Evolutionary conservation across 2,888 invertebrate species (phyloP).

Genomic region (Yponomeuta malinellus): DNA sequence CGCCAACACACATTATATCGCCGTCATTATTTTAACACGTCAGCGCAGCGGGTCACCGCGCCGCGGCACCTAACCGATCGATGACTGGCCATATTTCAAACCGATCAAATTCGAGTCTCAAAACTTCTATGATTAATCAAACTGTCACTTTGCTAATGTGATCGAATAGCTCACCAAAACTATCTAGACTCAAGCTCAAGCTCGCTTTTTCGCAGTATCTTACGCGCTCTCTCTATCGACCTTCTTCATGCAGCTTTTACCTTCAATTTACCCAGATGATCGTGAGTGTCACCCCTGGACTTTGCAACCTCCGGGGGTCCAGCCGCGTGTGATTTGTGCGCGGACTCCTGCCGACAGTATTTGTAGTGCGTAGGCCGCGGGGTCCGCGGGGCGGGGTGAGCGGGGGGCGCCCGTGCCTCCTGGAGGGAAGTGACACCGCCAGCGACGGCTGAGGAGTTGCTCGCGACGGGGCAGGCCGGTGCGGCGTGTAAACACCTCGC

Average conservation of each 20-base stretch:
- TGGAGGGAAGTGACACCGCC: neutral
- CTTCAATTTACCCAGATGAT: neutral
- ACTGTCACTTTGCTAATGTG: neutral
- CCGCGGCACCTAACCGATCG: neutral
- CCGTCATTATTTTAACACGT: slow-evolving; percentile 17
- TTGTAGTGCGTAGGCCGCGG: slow-evolving; percentile 56
- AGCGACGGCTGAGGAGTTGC: neutral
- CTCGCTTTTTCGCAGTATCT: neutral
- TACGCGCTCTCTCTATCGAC: neutral
- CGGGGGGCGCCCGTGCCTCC: neutral
- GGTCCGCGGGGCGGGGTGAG: slow-evolving; percentile 20
- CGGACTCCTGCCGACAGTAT: slow-evolving; percentile 67
- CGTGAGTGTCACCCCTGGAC: neutral
- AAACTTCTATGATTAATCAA: slow-evolving; percentile 2
- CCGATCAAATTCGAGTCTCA: neutral
- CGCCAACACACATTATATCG: slow-evolving; percentile 26
- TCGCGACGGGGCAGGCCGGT: neutral
- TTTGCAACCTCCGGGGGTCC: slow-evolving; percentile 50
- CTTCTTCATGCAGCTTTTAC: neutral
- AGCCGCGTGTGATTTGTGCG: slow-evolving; percentile 64
- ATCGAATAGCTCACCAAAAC: neutral
- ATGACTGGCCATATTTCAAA: slow-evolving; percentile 3
- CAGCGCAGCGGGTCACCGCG: slow-evolving; percentile 14
- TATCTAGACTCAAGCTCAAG: neutral
- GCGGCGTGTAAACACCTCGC: neutral